A percentile compares a stretch with the other conserved stretches of the same genome.
Conservation (phyloP, 1,140 invertebrate genomes). For the Trissolcus basalis region DNA sequence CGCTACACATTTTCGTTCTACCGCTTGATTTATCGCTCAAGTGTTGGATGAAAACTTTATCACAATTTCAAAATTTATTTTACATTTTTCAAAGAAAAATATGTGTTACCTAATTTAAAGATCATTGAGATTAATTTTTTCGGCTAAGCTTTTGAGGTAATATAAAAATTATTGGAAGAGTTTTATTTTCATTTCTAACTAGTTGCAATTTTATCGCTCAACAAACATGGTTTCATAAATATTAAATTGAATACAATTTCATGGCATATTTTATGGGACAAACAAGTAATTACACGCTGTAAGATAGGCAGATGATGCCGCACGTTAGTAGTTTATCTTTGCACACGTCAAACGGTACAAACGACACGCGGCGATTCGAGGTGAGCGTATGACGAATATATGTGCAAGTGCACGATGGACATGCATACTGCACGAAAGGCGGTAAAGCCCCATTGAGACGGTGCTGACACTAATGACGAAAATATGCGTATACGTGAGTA, state of each 20-base stretch:
- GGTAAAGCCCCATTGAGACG: constrained; percentile 11
- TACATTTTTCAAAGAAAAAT: too few relatives aligned
- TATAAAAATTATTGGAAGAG: too few relatives aligned
- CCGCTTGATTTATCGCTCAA: too few relatives aligned
- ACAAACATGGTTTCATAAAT: constrained; percentile 70
- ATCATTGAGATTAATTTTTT: too few relatives aligned
- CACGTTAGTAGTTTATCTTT: constrained; percentile 71
- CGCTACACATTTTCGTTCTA: too few relatives aligned
- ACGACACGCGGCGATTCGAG: constrained; percentile 58
- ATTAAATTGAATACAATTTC: constrained; percentile 57
- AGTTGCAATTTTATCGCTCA: too few relatives aligned
- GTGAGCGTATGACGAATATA: constrained; percentile 49
- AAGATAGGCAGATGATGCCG: constrained; percentile 72
- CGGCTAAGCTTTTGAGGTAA: too few relatives aligned
- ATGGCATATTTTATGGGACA: constrained; percentile 14
- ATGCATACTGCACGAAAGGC: constrained; percentile 18
- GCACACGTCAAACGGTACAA: constrained; percentile 67
- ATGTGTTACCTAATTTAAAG: too few relatives aligned
- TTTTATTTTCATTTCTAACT: too few relatives aligned
- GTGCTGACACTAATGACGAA: constrained; percentile 41
- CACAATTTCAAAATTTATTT: too few relatives aligned
- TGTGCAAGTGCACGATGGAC: constrained; percentile 31
- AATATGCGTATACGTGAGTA: constrained; percentile 33
- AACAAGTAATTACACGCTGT: constrained; percentile 70
- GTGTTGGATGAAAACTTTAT: too few relatives aligned